Base-by-base conservation (phyloP, 1,140 invertebrate genomes). In the Drosophila pseudoobscura region DNA sequence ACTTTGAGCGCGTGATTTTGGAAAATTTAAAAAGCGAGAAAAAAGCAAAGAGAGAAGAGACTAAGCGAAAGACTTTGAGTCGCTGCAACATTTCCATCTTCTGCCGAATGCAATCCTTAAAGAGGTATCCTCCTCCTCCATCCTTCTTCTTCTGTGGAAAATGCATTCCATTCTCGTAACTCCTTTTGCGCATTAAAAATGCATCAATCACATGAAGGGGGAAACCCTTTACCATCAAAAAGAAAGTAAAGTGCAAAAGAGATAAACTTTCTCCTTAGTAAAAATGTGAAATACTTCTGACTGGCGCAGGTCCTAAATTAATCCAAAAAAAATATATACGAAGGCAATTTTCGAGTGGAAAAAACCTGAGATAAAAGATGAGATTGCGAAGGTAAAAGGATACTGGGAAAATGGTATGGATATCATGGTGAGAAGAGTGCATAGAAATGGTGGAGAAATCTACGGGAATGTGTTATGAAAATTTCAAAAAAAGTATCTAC, bases 111-210 rank as follows among this genome's bases (percentile, higher is more conserved):
- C 39, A 49, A 49, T 52, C 9, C 35, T 55, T 56, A 13, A 43
- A 20, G 29, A 39, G 35, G 35, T 13, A 3, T 11, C 41, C 59
- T 44, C 31, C 51, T 22, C 50, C 35, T 31, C 11, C 20, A 24
- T 6, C 8, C 20, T 50, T 11, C 59, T 50, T 11, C 59, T 52
- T 58, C 20, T 26, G 44, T 41, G 31, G 49, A 56, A 61, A 64
- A 64, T 52, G 68, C 73, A 72, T 75, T 75, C 51, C 26, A 20
- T 46, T 56, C 45, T 43, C 66, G 56, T 70, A 83, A 88, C 35
- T 39, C 11, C 35, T 39, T 39, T 39, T 70, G 75, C 83, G 75
- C 83, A 89, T 89, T 89, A 89, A 89, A 90, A 89, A 90, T 89
- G 87, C 80, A 89, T 89, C 87, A 89, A 89, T 89, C 87, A 90